Base-by-base conservation (phyloP, 2,888 invertebrate genomes). In the Baronia brevicornis region DNA sequence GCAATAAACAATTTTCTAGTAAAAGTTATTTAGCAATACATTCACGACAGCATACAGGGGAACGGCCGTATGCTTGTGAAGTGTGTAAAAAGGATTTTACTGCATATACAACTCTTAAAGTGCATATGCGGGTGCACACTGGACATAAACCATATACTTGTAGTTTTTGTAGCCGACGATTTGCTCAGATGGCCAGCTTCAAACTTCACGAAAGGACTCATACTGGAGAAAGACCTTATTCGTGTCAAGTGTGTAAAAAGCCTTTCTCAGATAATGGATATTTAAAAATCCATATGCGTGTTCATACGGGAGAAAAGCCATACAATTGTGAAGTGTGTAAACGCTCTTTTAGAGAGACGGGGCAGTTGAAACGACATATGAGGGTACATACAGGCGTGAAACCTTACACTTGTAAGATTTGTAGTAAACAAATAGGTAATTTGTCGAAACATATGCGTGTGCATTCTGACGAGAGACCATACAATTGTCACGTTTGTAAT, bases 191-290 rank as follows among this genome's bases (percentile, higher is more conserved):
- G 69, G 73, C 79, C 0, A 77, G 78, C 30, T 80, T 72, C 13
- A 80, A 78, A 12, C 49, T 80, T 0, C 82, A 82, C 20, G 70
- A 73, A 33, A 29, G 82, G 0, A 79, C 75, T 0, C 82, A 82
- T 14, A 80, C 82, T 0, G 82, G 82, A 0, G 82, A 80, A 19
- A 48, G 57, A 3, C 82, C 82, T 0, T 82, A 44, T 26, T 44
- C 61, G 0, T 82, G 82, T 27, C 63, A 66, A 38, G 54, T 82
- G 0, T 82, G 82, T 18, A 71, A 77, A 4, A 80, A 80, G 42
- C 61, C 71, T 0, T 82, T 82, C 21, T 71, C 82, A 0, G 78
- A 80, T 23, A 80, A 75, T n/a, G 78, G 79, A 0, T 79, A 82
- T 29, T 48, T 82, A 6, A 82, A 77, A 38, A 78, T 78, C 1